These are phyloP conservation scores for Teinopalpus imperialis DNA, from an alignment of 2,888 invertebrate genomes.

Conservation along the genomic window DNA sequence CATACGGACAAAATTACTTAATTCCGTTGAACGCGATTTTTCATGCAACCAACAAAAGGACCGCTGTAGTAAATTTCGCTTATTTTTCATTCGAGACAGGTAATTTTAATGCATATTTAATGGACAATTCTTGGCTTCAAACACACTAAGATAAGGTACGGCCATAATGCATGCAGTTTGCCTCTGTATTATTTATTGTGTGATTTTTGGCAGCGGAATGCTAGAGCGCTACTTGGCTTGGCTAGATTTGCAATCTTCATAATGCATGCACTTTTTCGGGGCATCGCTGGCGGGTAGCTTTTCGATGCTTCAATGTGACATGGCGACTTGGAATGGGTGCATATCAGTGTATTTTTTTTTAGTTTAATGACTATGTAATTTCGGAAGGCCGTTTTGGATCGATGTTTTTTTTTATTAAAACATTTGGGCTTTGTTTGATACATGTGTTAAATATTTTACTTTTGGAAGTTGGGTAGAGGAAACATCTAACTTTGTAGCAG, in stretches of 20 bases:
- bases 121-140: conserved; percentile 81
- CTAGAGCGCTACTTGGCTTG: conserved; percentile 71
- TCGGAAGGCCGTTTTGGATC: no score
- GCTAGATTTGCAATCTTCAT: conserved; percentile 80
- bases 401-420: not conserved
- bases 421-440: no score
- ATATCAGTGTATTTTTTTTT: not conserved
- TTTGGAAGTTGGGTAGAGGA: no score
- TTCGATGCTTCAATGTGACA: conserved; percentile 46
- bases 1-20: conserved; percentile 38
- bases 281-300: conserved; percentile 52
- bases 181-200: conserved; percentile 78
- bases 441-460: no score
- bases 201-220: conserved; percentile 79
- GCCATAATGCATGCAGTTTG: conserved; percentile 80
- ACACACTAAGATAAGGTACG: conserved; percentile 79
- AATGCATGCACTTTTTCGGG: conserved; percentile 77
- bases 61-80: conserved; percentile 38
- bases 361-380: no score
- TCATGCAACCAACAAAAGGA: conserved; percentile 45
- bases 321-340: conserved; percentile 22
- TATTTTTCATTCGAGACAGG: conserved; percentile 75
- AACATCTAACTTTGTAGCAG: no score
- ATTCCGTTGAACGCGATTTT: conserved; percentile 40
- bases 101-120: conserved; percentile 82